Evolutionary conservation across 2,888 invertebrate species (phyloP), one percentile per base, ranked within the genome.

Genomic region (Platycheirus albimanus): DNA sequence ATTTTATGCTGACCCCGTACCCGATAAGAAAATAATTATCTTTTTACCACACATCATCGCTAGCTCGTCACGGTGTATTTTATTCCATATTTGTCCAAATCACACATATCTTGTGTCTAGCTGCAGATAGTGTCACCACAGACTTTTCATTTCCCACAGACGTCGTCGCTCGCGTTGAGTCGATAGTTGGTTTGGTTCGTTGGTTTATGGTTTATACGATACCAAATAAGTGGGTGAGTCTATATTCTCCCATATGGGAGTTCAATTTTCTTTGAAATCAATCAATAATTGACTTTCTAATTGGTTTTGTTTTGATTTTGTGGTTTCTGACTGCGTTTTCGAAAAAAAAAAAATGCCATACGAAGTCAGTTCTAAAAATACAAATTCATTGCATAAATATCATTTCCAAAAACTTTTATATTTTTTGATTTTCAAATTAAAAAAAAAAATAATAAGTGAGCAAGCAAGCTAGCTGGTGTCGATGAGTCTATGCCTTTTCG

Each of bases 21-120:
- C 45, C 19, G 76, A 77, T 66, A 80, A 77, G 66, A 41, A 66
- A n/a, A 10, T 11, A n/a, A n/a, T n/a, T n/a, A n/a, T n/a, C n/a
- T n/a, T n/a, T n/a, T n/a, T n/a, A n/a, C n/a, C n/a, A n/a, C n/a
- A n/a, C n/a, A n/a, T n/a, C n/a, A n/a, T n/a, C n/a, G n/a, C n/a
- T n/a, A 24, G 24, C 24, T 24, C 30, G 30, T 33, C 30, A 17
- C 10, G 13, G 20, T 3, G n/a, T n/a, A 13, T 28, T 49, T 49
- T 49, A 45, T 49, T 4, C 24, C 49, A 7, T 49, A n/a, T 24
- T 13, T n/a, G 49, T 45, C 19, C n/a, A n/a, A n/a, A 19, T n/a
- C 13, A 45, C n/a, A n/a, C n/a, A 45, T 19, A 19, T 45, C 5
- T 69, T 30, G 33, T 36, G 7, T n/a, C 41, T 75, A 20, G 10